phyloP scores from a whole-genome alignment of 2,113 vertebrate species.

The Physeter macrocephalus region DNA sequence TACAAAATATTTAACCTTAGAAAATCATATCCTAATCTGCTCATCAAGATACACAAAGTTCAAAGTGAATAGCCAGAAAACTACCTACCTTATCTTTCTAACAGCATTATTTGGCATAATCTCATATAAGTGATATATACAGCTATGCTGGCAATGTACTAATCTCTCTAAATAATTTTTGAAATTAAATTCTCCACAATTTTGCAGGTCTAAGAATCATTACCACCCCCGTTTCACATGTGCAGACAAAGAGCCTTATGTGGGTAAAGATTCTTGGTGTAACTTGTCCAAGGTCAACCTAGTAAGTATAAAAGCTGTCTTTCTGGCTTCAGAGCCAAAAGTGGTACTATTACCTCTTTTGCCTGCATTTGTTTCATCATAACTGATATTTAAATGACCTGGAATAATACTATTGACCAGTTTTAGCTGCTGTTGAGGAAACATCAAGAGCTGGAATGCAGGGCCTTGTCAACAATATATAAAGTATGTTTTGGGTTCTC shows the following conservation, averaged over 20 bases:
- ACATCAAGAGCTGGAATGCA: not conserved
- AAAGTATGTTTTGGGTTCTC: not conserved
- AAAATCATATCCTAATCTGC: not conserved
- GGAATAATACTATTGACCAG: not conserved
- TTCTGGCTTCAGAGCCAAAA: not conserved
- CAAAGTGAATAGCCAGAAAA: not conserved
- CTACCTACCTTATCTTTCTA: not conserved
- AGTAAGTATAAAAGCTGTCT: not conserved
- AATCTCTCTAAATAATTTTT: not conserved
- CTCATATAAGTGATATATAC: not conserved
- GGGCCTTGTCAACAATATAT: not conserved
- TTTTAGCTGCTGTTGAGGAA: not conserved
- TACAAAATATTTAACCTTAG: not conserved
- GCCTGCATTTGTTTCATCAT: not conserved
- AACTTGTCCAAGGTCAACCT: not conserved
- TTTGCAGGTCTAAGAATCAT: not conserved
- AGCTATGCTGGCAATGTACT: not conserved
- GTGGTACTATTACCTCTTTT: not conserved
- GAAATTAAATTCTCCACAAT: not conserved
- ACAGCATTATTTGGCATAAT: not conserved
- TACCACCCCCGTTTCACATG: not conserved
- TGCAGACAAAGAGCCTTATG: not conserved
- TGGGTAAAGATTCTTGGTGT: not conserved
- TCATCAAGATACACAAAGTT: not conserved
- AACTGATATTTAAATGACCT: not conserved